These are phyloP conservation scores for Acromyrmex heyeri DNA, from an alignment of 1,140 invertebrate genomes.

Conservation along the genomic window DNA sequence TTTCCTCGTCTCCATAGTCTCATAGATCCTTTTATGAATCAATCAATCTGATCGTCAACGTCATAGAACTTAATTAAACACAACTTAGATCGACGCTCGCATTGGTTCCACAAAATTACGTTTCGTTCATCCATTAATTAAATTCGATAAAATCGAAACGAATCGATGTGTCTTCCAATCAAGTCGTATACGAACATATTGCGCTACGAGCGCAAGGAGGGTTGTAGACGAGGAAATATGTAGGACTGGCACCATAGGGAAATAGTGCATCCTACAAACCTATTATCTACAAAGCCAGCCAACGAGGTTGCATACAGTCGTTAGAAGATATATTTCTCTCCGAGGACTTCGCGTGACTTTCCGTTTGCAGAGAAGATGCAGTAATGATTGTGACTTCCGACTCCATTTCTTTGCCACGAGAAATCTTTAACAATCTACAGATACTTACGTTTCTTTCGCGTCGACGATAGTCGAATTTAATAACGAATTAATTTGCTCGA, in stretches of 20 bases:
- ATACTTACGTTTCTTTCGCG: not conserved
- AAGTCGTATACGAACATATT: slow-evolving; percentile 44
- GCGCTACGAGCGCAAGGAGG: not conserved
- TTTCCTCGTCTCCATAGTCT: not conserved
- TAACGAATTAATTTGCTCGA: not conserved
- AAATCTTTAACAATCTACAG: not conserved
- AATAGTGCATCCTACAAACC: not conserved
- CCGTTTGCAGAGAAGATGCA: slow-evolving; percentile 20
- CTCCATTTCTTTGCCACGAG: slow-evolving; percentile 10
- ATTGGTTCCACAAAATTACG: slow-evolving; percentile 51
- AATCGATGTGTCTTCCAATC: slow-evolving; percentile 33
- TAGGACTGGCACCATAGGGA: not conserved
- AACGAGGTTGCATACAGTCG: slow-evolving; percentile 1
- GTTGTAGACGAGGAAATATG: not conserved
- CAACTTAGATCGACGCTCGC: not conserved
- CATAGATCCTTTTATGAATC: slow-evolving; percentile 1
- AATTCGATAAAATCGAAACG: slow-evolving; percentile 76
- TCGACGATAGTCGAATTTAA: not conserved
- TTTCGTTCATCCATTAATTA: slow-evolving; percentile 74
- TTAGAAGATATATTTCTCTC: slow-evolving; percentile 52
- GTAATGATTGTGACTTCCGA: slow-evolving; percentile 36
- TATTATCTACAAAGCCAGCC: not conserved
- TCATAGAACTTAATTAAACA: not conserved
- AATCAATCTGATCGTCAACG: slow-evolving; percentile 21
- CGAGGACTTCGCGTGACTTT: slow-evolving; percentile 56